Evolutionary conservation across 2,888 invertebrate species (phyloP).

Genomic region (Xestobium rufovillosum): DNA sequence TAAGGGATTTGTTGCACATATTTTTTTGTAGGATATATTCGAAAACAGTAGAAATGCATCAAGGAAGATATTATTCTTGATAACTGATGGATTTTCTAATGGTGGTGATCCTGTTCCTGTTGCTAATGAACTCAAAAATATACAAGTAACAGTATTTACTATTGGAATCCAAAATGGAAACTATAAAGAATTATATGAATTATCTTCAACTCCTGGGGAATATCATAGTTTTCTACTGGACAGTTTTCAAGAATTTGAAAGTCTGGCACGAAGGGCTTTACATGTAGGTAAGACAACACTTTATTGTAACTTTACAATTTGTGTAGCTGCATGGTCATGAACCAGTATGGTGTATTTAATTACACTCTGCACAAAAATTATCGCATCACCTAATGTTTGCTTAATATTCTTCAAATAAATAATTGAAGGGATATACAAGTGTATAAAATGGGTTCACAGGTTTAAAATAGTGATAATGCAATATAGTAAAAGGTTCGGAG

Average conservation of each 20-base stretch:
- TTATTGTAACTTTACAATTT: constrained; percentile 4
- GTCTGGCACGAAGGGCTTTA: constrained; percentile 57
- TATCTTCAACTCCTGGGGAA: constrained; percentile 56
- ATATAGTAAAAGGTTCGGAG: too few species aligned
- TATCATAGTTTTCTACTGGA: constrained; percentile 58
- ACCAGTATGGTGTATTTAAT: too few species aligned
- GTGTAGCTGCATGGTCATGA: too few species aligned
- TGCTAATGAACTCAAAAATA: constrained; percentile 49
- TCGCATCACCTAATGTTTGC: too few species aligned
- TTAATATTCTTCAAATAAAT: too few species aligned
- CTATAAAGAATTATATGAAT: constrained; percentile 52
- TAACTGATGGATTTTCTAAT: constrained; percentile 66
- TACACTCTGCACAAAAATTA: too few species aligned
- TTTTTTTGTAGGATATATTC: constrained; percentile 43
- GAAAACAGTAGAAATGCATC: constrained; percentile 42
- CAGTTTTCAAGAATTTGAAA: constrained; percentile 62
- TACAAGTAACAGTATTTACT: constrained; percentile 49
- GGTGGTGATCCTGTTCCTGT: constrained; percentile 58
- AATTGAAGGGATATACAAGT: too few species aligned
- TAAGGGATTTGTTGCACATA: too few species aligned
- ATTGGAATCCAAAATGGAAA: constrained; percentile 59
- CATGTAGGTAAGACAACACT: constrained; percentile 49
- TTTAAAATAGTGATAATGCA: too few species aligned
- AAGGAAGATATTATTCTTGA: constrained; percentile 56
- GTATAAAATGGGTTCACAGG: too few species aligned